Evolutionary conservation across 2,888 invertebrate genomes (phyloP).

Genomic region (Leptogaster cylindrica): DNA sequence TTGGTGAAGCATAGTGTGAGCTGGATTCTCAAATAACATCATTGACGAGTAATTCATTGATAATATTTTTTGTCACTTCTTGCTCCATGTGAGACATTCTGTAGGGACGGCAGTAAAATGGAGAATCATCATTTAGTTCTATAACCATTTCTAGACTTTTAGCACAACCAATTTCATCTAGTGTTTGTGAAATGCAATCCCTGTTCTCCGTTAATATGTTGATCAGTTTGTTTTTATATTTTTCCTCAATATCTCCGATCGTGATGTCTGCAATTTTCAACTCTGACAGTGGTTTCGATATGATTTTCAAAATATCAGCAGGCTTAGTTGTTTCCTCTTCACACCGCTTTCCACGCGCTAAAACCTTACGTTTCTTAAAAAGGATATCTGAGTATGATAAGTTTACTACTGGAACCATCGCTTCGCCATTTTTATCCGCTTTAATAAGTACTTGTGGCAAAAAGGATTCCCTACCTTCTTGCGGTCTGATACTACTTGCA

Average conservation of each 20-base stretch:
- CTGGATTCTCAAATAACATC: no score
- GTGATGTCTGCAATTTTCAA: background rate
- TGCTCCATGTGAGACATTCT: background rate
- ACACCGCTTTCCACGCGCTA: background rate
- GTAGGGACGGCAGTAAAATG: no score
- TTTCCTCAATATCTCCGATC: background rate
- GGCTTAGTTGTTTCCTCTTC: background rate
- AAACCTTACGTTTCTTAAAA: conserved; percentile 1
- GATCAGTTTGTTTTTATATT: background rate
- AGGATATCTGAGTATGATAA: background rate
- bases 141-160: background rate
- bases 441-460: background rate
- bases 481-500: background rate
- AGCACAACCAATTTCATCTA: background rate
- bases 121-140: background rate
- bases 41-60: no score
- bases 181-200: conserved; percentile 12
- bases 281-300: background rate
- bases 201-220: background rate
- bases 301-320: background rate
- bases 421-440: background rate
- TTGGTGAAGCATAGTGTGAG: no score
- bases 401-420: background rate
- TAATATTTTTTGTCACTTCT: no score
- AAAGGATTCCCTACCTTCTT: conserved; percentile 10